Conservation (phyloP, 2,888 invertebrate species). For the Rambutsinella grinnellia region DNA sequence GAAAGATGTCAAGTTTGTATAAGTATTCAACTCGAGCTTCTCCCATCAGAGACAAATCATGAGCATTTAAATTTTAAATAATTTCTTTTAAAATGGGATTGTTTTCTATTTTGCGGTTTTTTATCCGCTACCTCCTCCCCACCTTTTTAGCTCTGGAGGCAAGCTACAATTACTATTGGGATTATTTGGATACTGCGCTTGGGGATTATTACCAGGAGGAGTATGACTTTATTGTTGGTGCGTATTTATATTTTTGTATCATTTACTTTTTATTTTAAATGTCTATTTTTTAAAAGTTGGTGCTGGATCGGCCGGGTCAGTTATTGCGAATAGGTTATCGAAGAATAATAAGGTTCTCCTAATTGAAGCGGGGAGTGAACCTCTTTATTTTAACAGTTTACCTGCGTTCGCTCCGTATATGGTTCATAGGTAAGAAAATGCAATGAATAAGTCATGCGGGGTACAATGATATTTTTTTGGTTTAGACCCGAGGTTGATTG, state of each 20-base stretch:
- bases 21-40: no score
- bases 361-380: constrained; percentile 60
- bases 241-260: constrained; percentile 14
- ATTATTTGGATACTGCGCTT: constrained; percentile 19
- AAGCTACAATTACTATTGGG: constrained; percentile 46
- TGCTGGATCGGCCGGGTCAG: constrained; percentile 56
- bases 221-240: constrained; percentile 61
- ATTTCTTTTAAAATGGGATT: no score
- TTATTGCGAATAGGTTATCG: constrained; percentile 55
- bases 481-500: constrained; percentile 51
- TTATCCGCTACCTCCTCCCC: constrained; percentile 17
- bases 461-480: neutral
- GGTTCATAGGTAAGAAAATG: constrained; percentile 3
- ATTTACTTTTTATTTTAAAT: neutral
- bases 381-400: constrained; percentile 47
- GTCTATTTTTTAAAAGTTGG: constrained; percentile 49
- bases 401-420: constrained; percentile 56
- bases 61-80: no score
- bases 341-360: constrained; percentile 56
- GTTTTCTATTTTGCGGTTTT: neutral
- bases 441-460: neutral
- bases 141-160: constrained; percentile 17
- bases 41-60: no score
- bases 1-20: no score
- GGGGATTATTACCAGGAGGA: constrained; percentile 1